Evolutionary conservation across 2,888 invertebrate genomes (phyloP).

Genomic region (Parnassius glacialis): DNA sequence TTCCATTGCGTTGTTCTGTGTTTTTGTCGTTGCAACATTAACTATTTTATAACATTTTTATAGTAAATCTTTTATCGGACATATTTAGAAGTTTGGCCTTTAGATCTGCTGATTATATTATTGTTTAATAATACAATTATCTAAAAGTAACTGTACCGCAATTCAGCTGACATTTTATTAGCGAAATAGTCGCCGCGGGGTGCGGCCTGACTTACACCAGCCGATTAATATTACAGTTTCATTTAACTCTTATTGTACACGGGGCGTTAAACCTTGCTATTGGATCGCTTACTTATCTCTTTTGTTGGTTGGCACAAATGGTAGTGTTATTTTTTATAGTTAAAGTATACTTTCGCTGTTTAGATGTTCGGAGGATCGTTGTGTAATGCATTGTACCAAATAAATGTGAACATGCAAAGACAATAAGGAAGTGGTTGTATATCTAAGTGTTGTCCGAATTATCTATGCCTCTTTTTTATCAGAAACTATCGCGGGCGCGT

Average conservation of each 20-base stretch:
- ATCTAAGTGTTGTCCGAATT: too few relatives aligned
- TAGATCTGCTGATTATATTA: too few relatives aligned
- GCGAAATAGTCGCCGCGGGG: background rate
- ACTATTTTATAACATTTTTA: too few relatives aligned
- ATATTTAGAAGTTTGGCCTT: too few relatives aligned
- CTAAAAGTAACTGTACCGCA: background rate
- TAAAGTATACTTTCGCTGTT: slow-evolving; percentile 29
- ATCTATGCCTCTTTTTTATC: too few relatives aligned
- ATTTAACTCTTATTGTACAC: slow-evolving; percentile 29
- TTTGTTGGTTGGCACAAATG: slow-evolving; percentile 20
- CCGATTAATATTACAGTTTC: slow-evolving; percentile 9
- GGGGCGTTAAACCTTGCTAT: background rate
- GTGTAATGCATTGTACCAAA: slow-evolving; percentile 7
- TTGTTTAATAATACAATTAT: too few relatives aligned
- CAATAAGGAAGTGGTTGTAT: too few relatives aligned
- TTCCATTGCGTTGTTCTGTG: too few relatives aligned
- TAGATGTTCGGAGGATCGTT: slow-evolving; percentile 26
- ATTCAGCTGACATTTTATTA: slow-evolving; percentile 1
- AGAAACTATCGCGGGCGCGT: too few relatives aligned
- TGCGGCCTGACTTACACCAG: background rate
- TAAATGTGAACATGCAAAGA: too few relatives aligned
- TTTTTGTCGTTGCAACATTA: too few relatives aligned
- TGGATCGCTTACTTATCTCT: slow-evolving; percentile 8
- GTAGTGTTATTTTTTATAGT: slow-evolving; percentile 24
- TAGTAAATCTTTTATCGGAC: too few relatives aligned